Percentiles rank a stretch among this genome's conserved stretches.
Conservation (phyloP, 2,797 vertebrate genomes). For the Allobates femoralis region DNA sequence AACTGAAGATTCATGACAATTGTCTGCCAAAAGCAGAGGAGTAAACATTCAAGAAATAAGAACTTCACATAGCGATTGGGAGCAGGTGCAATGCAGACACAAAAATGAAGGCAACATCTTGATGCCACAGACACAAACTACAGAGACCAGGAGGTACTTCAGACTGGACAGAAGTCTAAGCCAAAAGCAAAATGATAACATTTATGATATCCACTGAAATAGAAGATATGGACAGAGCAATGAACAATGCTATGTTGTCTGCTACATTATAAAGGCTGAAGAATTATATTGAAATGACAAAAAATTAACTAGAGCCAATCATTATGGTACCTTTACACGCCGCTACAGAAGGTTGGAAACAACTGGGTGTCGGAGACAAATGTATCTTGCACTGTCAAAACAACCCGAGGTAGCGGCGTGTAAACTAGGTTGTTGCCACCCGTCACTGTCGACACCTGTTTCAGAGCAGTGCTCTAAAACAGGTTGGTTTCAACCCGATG, state of each 20-base stretch:
- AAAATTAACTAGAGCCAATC: not conserved
- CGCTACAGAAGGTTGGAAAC: no score
- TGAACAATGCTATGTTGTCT: not conserved
- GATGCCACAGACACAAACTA: not conserved
- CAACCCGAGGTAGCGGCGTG: no score
- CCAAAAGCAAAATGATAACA: not conserved
- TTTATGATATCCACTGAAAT: not conserved
- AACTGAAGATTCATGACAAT: not conserved
- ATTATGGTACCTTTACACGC: no score
- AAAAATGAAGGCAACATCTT: not conserved
- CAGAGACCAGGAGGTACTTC: not conserved
- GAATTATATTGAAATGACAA: not conserved
- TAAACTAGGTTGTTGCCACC: no score
- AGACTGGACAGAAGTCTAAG: not conserved
- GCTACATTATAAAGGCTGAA: not conserved
- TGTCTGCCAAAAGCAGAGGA: not conserved
- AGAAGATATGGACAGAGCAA: not conserved
- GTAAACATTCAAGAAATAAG: not conserved
- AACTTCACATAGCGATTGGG: not conserved
- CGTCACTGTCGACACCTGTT: no score
- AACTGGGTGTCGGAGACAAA: no score
- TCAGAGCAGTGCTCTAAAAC: no score
- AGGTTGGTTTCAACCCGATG: no score
- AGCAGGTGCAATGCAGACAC: constrained; percentile 22
- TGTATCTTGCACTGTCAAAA: no score